These are phyloP conservation scores for Epinotia demarniana DNA, from an alignment of 2,888 invertebrate genomes.

Conservation along the genomic window DNA sequence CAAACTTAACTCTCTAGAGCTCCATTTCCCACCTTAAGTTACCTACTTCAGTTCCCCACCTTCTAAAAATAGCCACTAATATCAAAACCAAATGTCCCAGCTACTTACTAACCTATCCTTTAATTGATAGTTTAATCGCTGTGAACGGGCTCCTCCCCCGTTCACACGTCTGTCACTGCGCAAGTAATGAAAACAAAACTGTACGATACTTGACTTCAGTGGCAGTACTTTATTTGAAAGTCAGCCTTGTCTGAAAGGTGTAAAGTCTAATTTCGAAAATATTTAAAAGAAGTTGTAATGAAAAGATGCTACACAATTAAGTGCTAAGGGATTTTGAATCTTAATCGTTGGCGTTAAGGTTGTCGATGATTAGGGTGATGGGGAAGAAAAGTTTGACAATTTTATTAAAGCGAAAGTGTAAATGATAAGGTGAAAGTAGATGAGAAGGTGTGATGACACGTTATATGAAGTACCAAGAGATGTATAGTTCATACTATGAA, in stretches of 20 bases:
- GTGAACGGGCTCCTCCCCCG: conserved; percentile 70
- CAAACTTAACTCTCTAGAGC: background rate
- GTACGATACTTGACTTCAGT: background rate
- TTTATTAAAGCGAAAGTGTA: background rate
- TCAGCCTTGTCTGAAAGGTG: background rate
- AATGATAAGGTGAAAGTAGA: conserved; percentile 1
- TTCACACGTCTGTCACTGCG: conserved; percentile 80
- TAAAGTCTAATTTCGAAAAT: background rate
- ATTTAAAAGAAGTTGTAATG: background rate
- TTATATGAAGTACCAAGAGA: background rate
- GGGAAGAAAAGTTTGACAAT: background rate
- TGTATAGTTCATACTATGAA: too few species aligned
- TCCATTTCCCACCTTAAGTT: conserved; percentile 3
- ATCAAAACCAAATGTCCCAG: conserved; percentile 46
- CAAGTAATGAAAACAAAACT: conserved; percentile 28
- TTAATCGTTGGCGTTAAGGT: background rate
- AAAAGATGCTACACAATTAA: background rate
- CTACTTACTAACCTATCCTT: conserved; percentile 50
- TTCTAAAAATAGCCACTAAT: conserved; percentile 40
- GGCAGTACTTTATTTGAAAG: background rate
- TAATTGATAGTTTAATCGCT: conserved; percentile 55
- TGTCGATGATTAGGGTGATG: background rate
- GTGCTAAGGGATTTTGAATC: background rate
- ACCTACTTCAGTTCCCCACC: background rate
- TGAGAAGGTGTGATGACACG: background rate